Conservation (phyloP, 2,797 vertebrate species). For the Ciconia nigra region DNA sequence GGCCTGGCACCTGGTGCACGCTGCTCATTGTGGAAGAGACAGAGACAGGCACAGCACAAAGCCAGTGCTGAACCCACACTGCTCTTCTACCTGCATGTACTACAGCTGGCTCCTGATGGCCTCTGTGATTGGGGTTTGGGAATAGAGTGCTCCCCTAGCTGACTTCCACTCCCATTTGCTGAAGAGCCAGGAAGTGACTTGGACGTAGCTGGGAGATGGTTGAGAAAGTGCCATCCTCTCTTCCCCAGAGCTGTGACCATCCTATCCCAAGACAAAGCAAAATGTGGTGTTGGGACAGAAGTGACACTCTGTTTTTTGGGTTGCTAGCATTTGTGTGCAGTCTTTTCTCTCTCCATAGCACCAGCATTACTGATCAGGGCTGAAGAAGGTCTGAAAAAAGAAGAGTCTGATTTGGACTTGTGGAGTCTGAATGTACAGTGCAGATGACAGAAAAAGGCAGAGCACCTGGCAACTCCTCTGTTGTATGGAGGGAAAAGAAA, state of each 20-base stretch:
- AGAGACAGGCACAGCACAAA: neutral
- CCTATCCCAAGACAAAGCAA: neutral
- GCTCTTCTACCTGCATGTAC: neutral
- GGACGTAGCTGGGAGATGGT: neutral
- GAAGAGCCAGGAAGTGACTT: neutral
- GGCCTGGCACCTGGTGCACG: neutral
- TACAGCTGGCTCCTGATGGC: neutral
- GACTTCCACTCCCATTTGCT: neutral
- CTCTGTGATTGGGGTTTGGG: neutral
- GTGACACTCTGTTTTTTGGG: neutral
- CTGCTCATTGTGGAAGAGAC: neutral
- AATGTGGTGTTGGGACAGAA: neutral
- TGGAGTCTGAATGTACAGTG: neutral
- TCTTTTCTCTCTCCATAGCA: neutral
- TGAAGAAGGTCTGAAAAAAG: neutral
- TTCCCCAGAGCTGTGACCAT: neutral
- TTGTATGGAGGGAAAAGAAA: neutral
- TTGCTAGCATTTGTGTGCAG: neutral
- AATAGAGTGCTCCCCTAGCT: neutral
- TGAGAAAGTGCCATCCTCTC: neutral
- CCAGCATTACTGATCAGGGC: neutral
- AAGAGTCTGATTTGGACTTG: neutral
- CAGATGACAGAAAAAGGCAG: neutral
- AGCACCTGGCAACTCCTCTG: neutral
- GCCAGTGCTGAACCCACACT: accelerated